Evolutionary conservation across 2,113 vertebrate species (phyloP).

Genomic region (Pelmatolapia mariae): DNA sequence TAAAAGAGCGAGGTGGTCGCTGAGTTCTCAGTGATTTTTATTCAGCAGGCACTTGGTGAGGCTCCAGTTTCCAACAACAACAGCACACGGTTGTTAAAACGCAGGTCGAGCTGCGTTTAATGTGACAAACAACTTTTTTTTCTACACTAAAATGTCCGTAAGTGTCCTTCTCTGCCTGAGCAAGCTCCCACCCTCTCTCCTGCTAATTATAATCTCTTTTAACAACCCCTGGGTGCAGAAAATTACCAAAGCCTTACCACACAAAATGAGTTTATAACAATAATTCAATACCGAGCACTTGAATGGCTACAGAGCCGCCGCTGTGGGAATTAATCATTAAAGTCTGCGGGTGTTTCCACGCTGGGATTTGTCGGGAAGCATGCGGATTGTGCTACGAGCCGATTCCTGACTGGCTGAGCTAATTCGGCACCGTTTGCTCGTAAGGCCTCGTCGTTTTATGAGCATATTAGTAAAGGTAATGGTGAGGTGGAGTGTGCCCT

Average conservation of each 20-base stretch:
- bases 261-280: constrained; percentile 26
- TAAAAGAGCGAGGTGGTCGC: neutral
- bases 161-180: neutral
- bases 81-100: neutral
- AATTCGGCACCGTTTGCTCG: neutral
- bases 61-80: neutral
- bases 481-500: neutral
- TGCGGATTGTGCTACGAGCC: neutral
- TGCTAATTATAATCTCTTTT: constrained; percentile 24
- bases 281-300: constrained; percentile 14
- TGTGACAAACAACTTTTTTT: neutral
- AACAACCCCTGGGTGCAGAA: constrained; percentile 1
- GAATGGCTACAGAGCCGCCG: neutral
- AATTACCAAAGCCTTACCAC: constrained; percentile 16
- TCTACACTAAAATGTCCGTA: neutral
- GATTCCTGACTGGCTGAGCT: neutral
- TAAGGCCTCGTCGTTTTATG: neutral
- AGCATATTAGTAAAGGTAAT: constrained; percentile 4
- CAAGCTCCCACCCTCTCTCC: neutral
- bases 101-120: neutral
- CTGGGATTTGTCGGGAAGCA: neutral
- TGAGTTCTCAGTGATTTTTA: neutral
- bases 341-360: neutral
- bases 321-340: neutral
- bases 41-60: neutral